phyloP scores from a whole-genome alignment of 2,888 invertebrate genomes.

The Sisyra terminalis region DNA sequence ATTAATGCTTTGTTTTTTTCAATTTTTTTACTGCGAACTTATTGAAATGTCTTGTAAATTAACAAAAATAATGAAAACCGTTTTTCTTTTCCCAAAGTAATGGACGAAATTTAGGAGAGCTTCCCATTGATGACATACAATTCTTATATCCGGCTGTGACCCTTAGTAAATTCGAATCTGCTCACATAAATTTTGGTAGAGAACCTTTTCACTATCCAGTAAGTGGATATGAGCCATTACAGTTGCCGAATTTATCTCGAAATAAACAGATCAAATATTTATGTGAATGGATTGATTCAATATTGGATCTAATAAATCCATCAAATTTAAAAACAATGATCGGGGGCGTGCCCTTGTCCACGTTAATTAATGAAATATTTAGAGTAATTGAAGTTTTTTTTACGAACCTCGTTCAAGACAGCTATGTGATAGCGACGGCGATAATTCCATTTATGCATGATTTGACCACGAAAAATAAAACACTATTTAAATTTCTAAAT shows the following conservation, averaged over 20 bases:
- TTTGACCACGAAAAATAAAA: neutral
- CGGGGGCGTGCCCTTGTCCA: neutral
- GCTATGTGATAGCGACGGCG: neutral
- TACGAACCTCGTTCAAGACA: conserved; percentile 3
- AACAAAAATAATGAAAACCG: no score
- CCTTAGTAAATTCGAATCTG: conserved; percentile 3
- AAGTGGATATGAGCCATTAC: conserved; percentile 1
- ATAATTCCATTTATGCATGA: conserved; percentile 1
- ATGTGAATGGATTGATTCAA: conserved; percentile 3
- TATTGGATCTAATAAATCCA: neutral
- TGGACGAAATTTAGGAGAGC: neutral
- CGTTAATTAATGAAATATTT: conserved; percentile 1
- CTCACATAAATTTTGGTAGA: conserved; percentile 3
- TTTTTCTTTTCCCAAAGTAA: no score
- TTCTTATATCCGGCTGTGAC: conserved; percentile 6
- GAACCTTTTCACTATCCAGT: conserved; percentile 6
- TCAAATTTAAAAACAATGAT: neutral
- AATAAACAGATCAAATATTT: neutral
- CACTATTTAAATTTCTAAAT: neutral
- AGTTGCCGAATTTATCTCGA: neutral
- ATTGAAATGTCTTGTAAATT: no score
- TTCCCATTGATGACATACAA: conserved; percentile 2
- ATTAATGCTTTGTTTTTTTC: no score
- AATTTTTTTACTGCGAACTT: no score
- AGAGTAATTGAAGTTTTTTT: conserved; percentile 5